phyloP scores from a whole-genome alignment of 2,888 invertebrate genomes.

The Thalpophila matura region DNA sequence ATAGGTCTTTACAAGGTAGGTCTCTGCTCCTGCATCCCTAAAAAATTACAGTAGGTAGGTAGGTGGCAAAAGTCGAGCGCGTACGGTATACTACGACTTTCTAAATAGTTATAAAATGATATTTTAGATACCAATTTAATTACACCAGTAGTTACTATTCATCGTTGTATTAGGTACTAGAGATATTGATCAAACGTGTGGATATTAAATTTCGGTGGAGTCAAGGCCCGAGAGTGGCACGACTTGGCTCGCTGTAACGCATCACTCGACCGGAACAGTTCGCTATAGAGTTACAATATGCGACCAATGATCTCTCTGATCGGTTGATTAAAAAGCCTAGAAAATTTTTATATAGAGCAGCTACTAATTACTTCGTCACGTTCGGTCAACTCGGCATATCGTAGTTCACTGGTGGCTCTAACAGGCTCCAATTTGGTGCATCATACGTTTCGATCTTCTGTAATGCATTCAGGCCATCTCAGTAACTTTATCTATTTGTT shows the following conservation, averaged over 20 bases:
- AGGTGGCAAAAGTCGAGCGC: background rate
- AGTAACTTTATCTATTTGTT: slow-evolving; percentile 1
- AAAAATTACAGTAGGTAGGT: too few relatives aligned
- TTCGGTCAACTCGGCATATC: background rate
- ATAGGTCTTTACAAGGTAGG: too few relatives aligned
- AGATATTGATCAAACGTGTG: slow-evolving; percentile 43
- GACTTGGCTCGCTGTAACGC: slow-evolving; percentile 66
- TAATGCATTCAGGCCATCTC: background rate
- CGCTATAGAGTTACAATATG: slow-evolving; percentile 71
- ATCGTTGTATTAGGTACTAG: slow-evolving; percentile 8
- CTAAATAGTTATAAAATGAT: background rate
- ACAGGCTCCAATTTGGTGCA: background rate
- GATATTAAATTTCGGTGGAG: slow-evolving; percentile 72
- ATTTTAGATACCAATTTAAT: background rate
- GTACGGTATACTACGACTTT: slow-evolving; percentile 2
- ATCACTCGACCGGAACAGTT: slow-evolving; percentile 68
- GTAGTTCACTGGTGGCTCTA: background rate
- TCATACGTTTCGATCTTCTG: background rate
- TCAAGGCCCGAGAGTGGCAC: slow-evolving; percentile 71
- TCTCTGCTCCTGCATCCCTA: too few relatives aligned
- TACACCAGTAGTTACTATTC: background rate
- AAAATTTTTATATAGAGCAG: background rate
- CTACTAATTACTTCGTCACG: background rate
- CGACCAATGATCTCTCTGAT: slow-evolving; percentile 38
- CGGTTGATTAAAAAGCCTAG: slow-evolving; percentile 21